Base-by-base conservation (phyloP, 2,888 invertebrate species). In the Ophion slaviceki region DNA sequence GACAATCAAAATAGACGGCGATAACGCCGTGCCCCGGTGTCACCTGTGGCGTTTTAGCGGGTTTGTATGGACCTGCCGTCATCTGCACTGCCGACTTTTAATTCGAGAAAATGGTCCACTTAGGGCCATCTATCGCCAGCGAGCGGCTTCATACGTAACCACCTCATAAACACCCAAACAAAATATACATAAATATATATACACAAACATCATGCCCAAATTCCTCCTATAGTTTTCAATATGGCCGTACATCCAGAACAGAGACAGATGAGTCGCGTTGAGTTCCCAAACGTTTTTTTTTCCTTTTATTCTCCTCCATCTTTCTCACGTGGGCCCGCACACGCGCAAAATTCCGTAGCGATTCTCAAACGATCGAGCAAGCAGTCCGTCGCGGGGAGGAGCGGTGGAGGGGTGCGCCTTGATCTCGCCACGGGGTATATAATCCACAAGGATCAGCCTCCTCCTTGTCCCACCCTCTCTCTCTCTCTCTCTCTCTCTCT, bases 371-470 rank as follows among this genome's bases (percentile, higher is more conserved):
- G 81, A 45, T 82, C 76, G 84, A 84, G 76, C 45, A 11, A 45
- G 45, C 10, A 10, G 45, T 45, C 8, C 45, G 45, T 8, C 64
- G 71, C 47, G 70, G 70, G 86, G 72, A 64, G 79, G 59, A 83
- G 76, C 28, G 79, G 79, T 76, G 67, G 32, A 53, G 81, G 81
- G 80, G 72, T 79, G 86, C 80, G 67, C 81, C 17, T n/a, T 53
- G 78, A 67, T 86, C 76, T 86, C 82, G 85, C 87, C 83, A 88
- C 80, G 80, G 86, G 87, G 84, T 86, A 87, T 85, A 87, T 87
- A 86, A 86, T 87, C 85, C 86, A 67, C 81, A 75, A 62, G 68
- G 86, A 82, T 88, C 74, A 36, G 24, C 61, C 40, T 53, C 45
- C 24, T 24, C 24, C 24, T 24, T 24, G 24, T 11, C 40, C 64